Evolutionary conservation across 2,888 invertebrate species (phyloP).

Genomic region (Cylloceria caligata): DNA sequence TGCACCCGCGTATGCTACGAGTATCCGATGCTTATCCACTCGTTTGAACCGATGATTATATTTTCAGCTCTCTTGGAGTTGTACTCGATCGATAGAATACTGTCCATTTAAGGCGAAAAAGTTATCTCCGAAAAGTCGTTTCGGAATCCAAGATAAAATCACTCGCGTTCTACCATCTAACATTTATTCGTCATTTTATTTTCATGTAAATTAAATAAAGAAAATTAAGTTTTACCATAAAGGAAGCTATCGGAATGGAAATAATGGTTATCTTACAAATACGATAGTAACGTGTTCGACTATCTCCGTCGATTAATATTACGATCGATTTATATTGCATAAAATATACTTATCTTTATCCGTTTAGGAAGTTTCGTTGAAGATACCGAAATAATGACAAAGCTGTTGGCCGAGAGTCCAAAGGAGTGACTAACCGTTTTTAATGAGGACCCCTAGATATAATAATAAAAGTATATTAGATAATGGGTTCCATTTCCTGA

Average conservation of each 20-base stretch:
- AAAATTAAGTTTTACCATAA: not conserved
- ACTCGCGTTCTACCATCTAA: not conserved
- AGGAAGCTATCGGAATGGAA: not conserved
- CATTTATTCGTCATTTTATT: not conserved
- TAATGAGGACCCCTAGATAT: slow-evolving; percentile 75
- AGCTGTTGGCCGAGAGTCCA: slow-evolving; percentile 10
- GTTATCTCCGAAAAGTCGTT: not conserved
- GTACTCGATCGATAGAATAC: not conserved
- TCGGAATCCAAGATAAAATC: too few species aligned
- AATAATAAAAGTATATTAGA: slow-evolving; percentile 81
- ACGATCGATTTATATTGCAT: not conserved
- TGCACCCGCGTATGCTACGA: not conserved
- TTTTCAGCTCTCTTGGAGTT: not conserved
- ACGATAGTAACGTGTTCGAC: not conserved
- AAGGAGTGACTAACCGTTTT: slow-evolving; percentile 72
- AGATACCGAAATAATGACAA: slow-evolving; percentile 36
- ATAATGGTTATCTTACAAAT: not conserved
- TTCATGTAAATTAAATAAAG: not conserved
- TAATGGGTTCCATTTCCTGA: slow-evolving; percentile 80
- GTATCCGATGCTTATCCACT: not conserved
- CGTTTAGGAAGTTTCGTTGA: not conserved
- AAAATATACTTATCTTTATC: not conserved
- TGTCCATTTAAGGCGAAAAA: not conserved
- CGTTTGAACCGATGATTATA: not conserved
- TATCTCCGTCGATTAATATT: not conserved